phyloP scores from a whole-genome alignment of 2,797 vertebrate species.

The Miichthys miiuy region DNA sequence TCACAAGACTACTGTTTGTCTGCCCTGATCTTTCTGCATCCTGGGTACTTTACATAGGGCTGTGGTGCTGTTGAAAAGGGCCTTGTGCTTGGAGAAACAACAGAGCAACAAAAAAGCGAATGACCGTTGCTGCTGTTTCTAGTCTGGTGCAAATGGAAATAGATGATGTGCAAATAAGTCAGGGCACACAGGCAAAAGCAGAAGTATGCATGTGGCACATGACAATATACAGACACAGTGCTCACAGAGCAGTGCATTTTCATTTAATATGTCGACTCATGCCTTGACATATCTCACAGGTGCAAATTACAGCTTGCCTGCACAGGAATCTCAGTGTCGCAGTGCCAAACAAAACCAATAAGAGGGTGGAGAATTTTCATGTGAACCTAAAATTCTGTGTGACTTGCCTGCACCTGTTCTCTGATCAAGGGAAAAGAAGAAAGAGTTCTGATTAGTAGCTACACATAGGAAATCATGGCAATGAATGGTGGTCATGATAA shows the following conservation, averaged over 20 bases:
- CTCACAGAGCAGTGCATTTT: not conserved
- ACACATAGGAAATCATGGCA: not conserved
- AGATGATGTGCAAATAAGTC: conserved; percentile 47
- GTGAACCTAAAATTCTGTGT: not conserved
- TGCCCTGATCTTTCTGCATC: conserved; percentile 15
- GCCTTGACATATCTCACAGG: conserved; percentile 17
- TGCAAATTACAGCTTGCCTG: conserved; percentile 24
- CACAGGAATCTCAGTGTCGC: conserved; percentile 16
- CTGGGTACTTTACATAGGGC: conserved; percentile 13
- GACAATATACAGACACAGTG: not conserved
- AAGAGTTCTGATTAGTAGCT: not conserved
- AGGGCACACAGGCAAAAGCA: not conserved
- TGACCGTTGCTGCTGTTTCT: not conserved
- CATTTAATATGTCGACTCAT: not conserved
- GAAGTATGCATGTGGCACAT: not conserved
- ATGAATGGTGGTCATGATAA: not conserved
- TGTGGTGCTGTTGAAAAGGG: conserved; percentile 15
- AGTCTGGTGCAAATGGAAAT: conserved; percentile 26
- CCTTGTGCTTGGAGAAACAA: not conserved
- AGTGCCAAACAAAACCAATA: conserved; percentile 15
- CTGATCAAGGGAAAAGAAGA: not conserved
- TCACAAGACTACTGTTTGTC: not conserved
- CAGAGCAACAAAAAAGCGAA: not conserved
- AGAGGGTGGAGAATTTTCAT: conserved; percentile 4
- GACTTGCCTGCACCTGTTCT: conserved; percentile 16